phyloP scores from a whole-genome alignment of 35 echinoderm and acorn worm genomes.

The Holothuria glaberrima region DNA sequence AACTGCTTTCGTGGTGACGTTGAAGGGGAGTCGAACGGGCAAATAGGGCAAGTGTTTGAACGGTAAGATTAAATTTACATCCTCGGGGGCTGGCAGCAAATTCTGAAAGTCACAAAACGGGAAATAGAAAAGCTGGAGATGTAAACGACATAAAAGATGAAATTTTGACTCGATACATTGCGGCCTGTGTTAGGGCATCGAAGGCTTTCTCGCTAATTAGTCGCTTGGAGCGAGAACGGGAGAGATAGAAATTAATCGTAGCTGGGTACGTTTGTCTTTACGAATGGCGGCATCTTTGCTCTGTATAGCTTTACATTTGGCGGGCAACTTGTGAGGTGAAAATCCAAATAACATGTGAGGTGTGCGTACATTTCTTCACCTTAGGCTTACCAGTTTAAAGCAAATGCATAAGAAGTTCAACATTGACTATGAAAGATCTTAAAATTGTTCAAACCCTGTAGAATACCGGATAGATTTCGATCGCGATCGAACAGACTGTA shows the following conservation, averaged over 20 bases:
- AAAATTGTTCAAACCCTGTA: too few species aligned
- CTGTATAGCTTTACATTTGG: slow-evolving; percentile 24
- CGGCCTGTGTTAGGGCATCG: slow-evolving; percentile 16
- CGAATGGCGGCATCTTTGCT: slow-evolving; percentile 46
- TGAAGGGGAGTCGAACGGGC: slow-evolving; percentile 16
- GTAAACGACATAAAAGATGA: slow-evolving; percentile 44
- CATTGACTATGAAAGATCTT: too few species aligned
- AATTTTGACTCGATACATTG: slow-evolving; percentile 40
- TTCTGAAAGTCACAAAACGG: slow-evolving; percentile 42
- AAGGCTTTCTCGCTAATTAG: slow-evolving; percentile 65
- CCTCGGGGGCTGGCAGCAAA: slow-evolving; percentile 44
- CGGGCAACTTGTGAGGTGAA: slow-evolving; percentile 16
- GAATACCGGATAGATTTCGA: too few species aligned
- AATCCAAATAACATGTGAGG: slow-evolving; percentile 50
- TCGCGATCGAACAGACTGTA: too few species aligned
- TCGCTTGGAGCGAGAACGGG: slow-evolving; percentile 47
- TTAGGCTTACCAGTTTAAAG: slow-evolving; percentile 40
- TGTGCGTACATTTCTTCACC: slow-evolving; percentile 34
- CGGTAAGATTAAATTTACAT: slow-evolving; percentile 60
- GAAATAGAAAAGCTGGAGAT: slow-evolving; percentile 16
- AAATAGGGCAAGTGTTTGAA: slow-evolving; percentile 62
- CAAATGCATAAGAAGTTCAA: too few species aligned
- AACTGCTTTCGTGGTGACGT: slow-evolving; percentile 38
- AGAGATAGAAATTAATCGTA: slow-evolving; percentile 57
- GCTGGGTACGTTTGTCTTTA: slow-evolving; percentile 50